Evolutionary conservation across 1,140 invertebrate species (phyloP).

Genomic region (Microplitis demolitor): DNA sequence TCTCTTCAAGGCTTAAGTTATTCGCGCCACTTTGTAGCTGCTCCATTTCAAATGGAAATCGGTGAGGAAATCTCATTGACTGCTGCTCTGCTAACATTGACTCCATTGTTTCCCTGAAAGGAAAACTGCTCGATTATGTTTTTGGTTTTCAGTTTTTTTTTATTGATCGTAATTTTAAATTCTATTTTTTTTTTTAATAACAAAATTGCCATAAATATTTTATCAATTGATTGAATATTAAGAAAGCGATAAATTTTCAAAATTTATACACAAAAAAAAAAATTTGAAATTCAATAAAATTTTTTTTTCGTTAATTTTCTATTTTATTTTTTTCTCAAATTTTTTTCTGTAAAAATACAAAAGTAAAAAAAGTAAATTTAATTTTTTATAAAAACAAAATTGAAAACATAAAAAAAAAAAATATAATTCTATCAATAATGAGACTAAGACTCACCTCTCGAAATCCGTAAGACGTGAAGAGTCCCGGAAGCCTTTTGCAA

Average conservation of each 20-base stretch:
- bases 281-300: no score
- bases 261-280: no score
- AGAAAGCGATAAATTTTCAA: no score
- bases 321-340: no score
- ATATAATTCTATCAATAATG: background rate
- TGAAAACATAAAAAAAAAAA: background rate
- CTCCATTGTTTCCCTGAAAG: slow-evolving; percentile 80
- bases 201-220: background rate
- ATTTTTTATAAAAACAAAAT: background rate
- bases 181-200: background rate
- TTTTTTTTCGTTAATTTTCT: no score
- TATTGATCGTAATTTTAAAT: background rate
- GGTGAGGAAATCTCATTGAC: slow-evolving; percentile 72
- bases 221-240: no score
- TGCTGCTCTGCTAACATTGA: slow-evolving; percentile 81
- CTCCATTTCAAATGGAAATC: slow-evolving; percentile 74
- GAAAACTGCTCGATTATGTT: slow-evolving; percentile 58
- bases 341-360: no score
- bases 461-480: slow-evolving; percentile 86
- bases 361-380: no score
- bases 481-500: slow-evolving; percentile 83
- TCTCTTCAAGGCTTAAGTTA: slow-evolving; percentile 76
- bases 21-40: slow-evolving; percentile 63
- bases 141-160: slow-evolving; percentile 25
- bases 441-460: slow-evolving; percentile 69